Percentiles rank a stretch among this genome's conserved stretches.
These are phyloP conservation scores for Sylvicapra grimmia DNA, from an alignment of 2,113 vertebrate species.

Conservation along the genomic window DNA sequence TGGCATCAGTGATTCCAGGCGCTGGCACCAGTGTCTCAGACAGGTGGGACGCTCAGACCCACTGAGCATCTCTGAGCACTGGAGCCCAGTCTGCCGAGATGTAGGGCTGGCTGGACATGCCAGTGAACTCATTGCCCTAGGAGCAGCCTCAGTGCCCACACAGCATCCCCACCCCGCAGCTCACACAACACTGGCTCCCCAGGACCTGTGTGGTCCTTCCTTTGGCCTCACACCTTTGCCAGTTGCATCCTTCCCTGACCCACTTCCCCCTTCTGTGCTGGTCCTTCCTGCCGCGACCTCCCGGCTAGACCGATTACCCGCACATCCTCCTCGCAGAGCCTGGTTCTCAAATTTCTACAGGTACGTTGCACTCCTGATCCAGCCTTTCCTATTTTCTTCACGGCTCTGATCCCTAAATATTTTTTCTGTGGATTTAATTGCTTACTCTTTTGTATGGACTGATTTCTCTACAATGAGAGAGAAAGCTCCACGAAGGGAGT, in stretches of 20 bases:
- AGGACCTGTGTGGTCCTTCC: neutral
- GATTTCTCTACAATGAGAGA: neutral
- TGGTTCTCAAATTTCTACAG: neutral
- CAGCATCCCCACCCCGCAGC: too few species aligned
- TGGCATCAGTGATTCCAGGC: neutral
- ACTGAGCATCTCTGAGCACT: neutral
- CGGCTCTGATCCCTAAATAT: neutral
- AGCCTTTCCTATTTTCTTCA: neutral
- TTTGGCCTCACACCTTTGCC: neutral
- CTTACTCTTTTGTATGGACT: neutral
- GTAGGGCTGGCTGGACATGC: fast-evolving
- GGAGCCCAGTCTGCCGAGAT: neutral
- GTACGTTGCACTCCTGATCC: too few species aligned
- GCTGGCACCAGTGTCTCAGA: neutral
- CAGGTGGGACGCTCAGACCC: neutral
- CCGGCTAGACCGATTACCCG: fast-evolving
- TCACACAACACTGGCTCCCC: too few species aligned
- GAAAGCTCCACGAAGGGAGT: neutral
- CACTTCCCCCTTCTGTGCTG: neutral
- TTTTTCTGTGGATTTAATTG: neutral
- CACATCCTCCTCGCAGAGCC: neutral
- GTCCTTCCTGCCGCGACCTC: neutral
- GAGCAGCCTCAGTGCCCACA: fast-evolving
- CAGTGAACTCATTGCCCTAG: fast-evolving
- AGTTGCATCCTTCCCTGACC: neutral